A percentile compares a stretch with the other conserved stretches of the same genome.
These are phyloP conservation scores for Acanthurus tractus DNA, from an alignment of 2,797 vertebrate genomes.

Conservation along the genomic window DNA sequence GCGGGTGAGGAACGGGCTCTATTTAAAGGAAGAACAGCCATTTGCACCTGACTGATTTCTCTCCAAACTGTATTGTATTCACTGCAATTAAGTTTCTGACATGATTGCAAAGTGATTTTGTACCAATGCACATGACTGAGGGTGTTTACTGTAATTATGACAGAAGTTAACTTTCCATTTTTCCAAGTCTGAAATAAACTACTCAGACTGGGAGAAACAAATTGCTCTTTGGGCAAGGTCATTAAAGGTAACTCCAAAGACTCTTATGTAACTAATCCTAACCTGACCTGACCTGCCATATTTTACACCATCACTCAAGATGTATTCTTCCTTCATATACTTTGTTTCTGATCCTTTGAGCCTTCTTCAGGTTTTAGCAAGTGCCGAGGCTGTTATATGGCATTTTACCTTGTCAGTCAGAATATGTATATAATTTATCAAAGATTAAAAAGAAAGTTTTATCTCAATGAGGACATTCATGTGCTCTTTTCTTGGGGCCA, in stretches of 20 bases:
- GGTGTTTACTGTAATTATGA: conserved; percentile 13
- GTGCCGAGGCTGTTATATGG: background rate
- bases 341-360: background rate
- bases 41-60: conserved; percentile 51
- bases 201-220: background rate
- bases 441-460: background rate
- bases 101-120: conserved; percentile 27
- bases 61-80: conserved; percentile 16
- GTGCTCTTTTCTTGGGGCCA: background rate
- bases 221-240: background rate
- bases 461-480: background rate
- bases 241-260: conserved; percentile 1
- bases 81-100: conserved; percentile 20
- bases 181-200: background rate
- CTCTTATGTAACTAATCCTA: background rate
- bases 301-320: background rate
- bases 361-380: background rate
- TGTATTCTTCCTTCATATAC: background rate
- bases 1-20: conserved; percentile 72
- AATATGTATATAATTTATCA: background rate
- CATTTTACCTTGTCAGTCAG: background rate
- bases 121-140: conserved; percentile 22
- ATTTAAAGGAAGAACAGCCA: conserved; percentile 75
- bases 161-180: background rate
- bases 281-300: background rate